phyloP scores from a whole-genome alignment of 2,888 invertebrate species.

The Orthosia gothica region DNA sequence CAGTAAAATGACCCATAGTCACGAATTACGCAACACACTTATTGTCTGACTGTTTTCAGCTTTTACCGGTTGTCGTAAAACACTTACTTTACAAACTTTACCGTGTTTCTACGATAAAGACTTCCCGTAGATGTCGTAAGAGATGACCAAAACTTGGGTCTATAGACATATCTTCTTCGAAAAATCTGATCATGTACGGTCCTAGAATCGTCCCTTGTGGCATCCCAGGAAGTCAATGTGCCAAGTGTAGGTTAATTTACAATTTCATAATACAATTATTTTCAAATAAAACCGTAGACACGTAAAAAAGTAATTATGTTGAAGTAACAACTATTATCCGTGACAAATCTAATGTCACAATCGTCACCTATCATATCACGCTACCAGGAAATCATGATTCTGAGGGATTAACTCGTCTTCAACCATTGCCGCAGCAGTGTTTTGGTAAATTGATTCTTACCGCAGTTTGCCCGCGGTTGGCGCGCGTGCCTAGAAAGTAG shows the following conservation, averaged over 20 bases:
- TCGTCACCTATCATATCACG: conserved; percentile 51
- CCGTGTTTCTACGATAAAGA: conserved; percentile 22
- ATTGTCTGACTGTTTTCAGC: conserved; percentile 33
- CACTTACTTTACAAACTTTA: conserved; percentile 31
- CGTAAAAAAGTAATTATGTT: conserved; percentile 47
- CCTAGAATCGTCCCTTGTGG: conserved; percentile 23
- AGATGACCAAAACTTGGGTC: conserved; percentile 7
- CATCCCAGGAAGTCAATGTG: neutral
- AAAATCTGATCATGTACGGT: neutral
- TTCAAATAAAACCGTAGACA: conserved; percentile 36
- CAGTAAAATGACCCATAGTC: conserved; percentile 24
- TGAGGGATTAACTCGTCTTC: conserved; percentile 52
- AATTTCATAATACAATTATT: conserved; percentile 30
- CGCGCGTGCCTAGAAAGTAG: conserved; percentile 65
- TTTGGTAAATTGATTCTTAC: conserved; percentile 64
- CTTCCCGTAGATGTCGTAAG: conserved; percentile 46
- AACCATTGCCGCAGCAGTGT: conserved; percentile 50
- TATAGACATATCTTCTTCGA: neutral
- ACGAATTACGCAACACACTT: conserved; percentile 37
- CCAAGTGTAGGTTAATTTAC: neutral
- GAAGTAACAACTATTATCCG: conserved; percentile 52
- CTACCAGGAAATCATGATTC: conserved; percentile 64
- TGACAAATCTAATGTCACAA: conserved; percentile 61
- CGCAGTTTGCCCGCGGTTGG: conserved; percentile 43
- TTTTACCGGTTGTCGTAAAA: conserved; percentile 47